Evolutionary conservation across 1,140 invertebrate genomes (phyloP), one percentile per base, ranked within the genome.

Genomic region (Conus ventricosus): DNA sequence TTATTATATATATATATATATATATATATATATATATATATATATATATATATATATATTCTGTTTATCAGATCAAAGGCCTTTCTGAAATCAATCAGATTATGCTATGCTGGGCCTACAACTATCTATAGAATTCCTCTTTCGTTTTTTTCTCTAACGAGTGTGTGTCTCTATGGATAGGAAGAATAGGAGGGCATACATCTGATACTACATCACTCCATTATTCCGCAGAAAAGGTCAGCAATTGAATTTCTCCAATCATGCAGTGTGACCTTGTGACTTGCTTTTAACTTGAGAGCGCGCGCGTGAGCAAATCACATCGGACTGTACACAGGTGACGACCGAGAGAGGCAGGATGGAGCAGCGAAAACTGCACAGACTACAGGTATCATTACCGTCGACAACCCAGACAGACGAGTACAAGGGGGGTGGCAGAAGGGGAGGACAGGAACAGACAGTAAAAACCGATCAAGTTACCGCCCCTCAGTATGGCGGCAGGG

Each of bases 401-500:
- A 13, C 67, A 13, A 13, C 67, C 23, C 6, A 6, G 20, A 13
- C 6, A 71, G 11, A 71, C 6, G 76, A 8, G 7, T n/a, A 78
- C 25, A 78, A 25, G 39, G 76, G 39, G 76, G 39, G 25, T 8
- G 71, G n/a, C 13, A n/a, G 71, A 8, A 6, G 39, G 76, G 39
- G 76, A 39, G 76, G 76, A 78, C 25, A 78, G 76, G 10, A 11
- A 78, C 39, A 54, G 51, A 81, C 39, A 81, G 80, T 7, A 81
- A 39, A 53, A 17, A 13, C 51, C 17, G 75, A 55, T 80, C 71
- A 25, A 57, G 71, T 87, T 80, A 78, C 85, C 71, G 13, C 39
- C 85, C 75, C 17, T 85, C 39, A 54, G 27, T 39, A 51, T 55
- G 85, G 71, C 53, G 71, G 85, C 84, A 53, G 67, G 67, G 54